Conservation (phyloP, 1,140 invertebrate genomes). For the Tribolium castaneum region DNA sequence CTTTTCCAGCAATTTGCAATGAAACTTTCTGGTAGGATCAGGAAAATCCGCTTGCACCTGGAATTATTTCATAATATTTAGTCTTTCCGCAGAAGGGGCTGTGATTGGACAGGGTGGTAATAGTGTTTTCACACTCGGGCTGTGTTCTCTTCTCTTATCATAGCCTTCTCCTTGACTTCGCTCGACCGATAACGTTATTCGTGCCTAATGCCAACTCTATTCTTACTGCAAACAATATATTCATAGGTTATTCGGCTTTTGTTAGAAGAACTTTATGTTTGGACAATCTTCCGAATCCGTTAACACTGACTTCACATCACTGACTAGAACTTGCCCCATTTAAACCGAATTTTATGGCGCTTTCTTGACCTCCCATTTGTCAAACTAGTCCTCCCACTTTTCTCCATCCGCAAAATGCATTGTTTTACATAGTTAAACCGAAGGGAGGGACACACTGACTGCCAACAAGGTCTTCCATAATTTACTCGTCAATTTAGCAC, state of each 20-base stretch:
- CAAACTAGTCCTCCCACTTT: conserved; percentile 18
- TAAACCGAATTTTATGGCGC: conserved; percentile 41
- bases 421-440: conserved; percentile 34
- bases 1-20: not conserved
- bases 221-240: conserved; percentile 45
- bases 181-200: conserved; percentile 44
- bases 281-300: conserved; percentile 39
- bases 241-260: conserved; percentile 46
- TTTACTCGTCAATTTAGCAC: conserved; percentile 12
- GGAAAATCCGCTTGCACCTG: not conserved
- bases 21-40: not conserved
- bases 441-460: not conserved
- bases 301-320: conserved; percentile 41
- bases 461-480: not conserved
- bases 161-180: conserved; percentile 45
- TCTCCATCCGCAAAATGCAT: conserved; percentile 7
- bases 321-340: conserved; percentile 43
- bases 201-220: conserved; percentile 44
- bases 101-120: conserved; percentile 35
- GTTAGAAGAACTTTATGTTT: conserved; percentile 38
- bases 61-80: conserved; percentile 12
- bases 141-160: conserved; percentile 45
- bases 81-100: not conserved
- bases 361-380: conserved; percentile 40
- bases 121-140: conserved; percentile 43